A percentile compares a stretch with the other conserved stretches of the same genome.
phyloP scores from a whole-genome alignment of 2,113 vertebrate genomes.

The Prietella phreatophila region DNA sequence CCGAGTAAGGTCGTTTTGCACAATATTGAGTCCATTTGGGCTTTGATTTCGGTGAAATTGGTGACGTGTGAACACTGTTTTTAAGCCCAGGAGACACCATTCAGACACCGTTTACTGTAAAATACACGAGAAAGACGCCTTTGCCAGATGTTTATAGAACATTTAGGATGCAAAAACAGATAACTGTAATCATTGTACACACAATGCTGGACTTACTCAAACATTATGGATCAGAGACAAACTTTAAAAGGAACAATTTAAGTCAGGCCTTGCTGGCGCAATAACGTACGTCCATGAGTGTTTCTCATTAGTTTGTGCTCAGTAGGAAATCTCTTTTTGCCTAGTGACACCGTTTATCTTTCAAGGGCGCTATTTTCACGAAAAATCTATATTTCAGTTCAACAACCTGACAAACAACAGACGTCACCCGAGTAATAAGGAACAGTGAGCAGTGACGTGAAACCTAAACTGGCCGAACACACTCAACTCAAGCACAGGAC shows the following conservation, averaged over 20 bases:
- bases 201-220: not conserved
- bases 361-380: not conserved
- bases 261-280: not conserved
- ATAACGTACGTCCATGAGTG: not conserved
- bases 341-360: not conserved
- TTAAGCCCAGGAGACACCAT: not conserved
- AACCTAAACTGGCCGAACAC: not conserved
- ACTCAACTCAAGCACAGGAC: not conserved
- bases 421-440: not conserved
- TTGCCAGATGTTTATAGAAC: not conserved
- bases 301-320: not conserved
- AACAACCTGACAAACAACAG: slow-evolving; percentile 1
- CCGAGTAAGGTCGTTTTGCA: not conserved
- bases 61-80: not conserved
- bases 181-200: not conserved
- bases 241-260: not conserved
- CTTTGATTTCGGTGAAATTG: not conserved
- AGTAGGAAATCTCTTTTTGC: not conserved
- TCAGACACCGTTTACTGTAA: not conserved
- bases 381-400: not conserved
- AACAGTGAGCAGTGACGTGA: not conserved
- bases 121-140: not conserved
- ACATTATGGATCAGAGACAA: not conserved
- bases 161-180: not conserved
- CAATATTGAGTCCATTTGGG: not conserved